These are phyloP conservation scores for Neoascia interrupta DNA, from an alignment of 2,888 invertebrate species.

Conservation along the genomic window DNA sequence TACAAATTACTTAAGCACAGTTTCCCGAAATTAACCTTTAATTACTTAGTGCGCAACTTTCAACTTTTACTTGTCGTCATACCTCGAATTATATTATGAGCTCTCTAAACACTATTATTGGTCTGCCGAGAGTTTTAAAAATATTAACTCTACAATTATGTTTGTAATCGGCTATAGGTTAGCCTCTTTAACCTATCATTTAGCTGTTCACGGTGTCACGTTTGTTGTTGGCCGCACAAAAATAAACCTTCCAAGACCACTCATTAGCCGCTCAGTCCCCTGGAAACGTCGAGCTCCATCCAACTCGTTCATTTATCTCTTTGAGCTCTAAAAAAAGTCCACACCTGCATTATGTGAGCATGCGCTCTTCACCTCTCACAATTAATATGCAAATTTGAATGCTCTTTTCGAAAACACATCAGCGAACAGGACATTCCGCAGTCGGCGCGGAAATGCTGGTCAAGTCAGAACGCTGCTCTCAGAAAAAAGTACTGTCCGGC, in stretches of 20 bases:
- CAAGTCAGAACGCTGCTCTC: no score
- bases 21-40: no score
- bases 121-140: conserved; percentile 29
- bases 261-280: conserved; percentile 13
- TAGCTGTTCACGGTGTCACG: conserved; percentile 57
- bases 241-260: conserved; percentile 13
- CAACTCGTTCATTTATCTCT: no score
- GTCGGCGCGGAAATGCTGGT: no score
- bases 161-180: conserved; percentile 51
- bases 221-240: conserved; percentile 27
- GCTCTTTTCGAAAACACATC: neutral
- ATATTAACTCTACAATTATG: conserved; percentile 60
- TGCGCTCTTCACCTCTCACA: conserved; percentile 23
- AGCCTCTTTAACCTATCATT: conserved; percentile 50
- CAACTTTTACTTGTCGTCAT: neutral
- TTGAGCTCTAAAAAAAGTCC: conserved; percentile 50
- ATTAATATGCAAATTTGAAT: conserved; percentile 63
- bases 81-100: conserved; percentile 17
- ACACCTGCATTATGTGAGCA: conserved; percentile 49
- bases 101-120: conserved; percentile 45
- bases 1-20: no score
- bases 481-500: no score
- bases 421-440: conserved; percentile 48
- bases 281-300: no score
- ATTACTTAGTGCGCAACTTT: no score